Conservation (phyloP, 2,797 vertebrate species). For the Crenichthys baileyi region DNA sequence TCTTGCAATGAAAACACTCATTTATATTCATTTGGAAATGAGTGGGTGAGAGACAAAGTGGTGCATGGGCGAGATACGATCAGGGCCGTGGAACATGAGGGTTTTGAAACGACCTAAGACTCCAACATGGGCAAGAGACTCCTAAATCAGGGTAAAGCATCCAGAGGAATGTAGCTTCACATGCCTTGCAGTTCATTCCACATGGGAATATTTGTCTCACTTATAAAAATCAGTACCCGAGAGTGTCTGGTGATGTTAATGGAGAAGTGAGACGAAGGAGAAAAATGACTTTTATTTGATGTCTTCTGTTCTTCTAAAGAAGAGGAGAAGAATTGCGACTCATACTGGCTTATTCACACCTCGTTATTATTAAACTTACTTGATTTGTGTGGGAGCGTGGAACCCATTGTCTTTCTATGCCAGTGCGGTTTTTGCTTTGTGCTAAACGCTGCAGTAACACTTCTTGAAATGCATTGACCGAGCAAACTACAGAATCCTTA, state of each 20-base stretch:
- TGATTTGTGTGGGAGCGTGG: slow-evolving; percentile 44
- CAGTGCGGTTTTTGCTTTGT: slow-evolving; percentile 6
- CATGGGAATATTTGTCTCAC: slow-evolving; percentile 73
- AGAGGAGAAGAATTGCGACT: slow-evolving; percentile 43
- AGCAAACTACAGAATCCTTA: slow-evolving; percentile 31
- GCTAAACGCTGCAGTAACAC: slow-evolving; percentile 6
- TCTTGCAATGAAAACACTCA: slow-evolving; percentile 82
- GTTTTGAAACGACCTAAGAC: slow-evolving; percentile 34
- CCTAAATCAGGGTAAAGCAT: slow-evolving; percentile 59
- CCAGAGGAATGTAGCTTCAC: slow-evolving; percentile 64
- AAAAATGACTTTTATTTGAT: slow-evolving; percentile 51
- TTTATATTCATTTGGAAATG: slow-evolving; percentile 81
- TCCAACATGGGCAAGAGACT: slow-evolving; percentile 38
- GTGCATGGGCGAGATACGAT: slow-evolving; percentile 67
- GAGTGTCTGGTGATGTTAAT: slow-evolving; percentile 66
- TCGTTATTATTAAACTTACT: slow-evolving; percentile 39
- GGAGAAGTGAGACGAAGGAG: slow-evolving; percentile 44
- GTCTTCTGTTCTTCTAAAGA: slow-evolving; percentile 42
- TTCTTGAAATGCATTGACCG: slow-evolving; percentile 18
- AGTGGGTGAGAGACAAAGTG: slow-evolving; percentile 70
- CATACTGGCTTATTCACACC: slow-evolving; percentile 36
- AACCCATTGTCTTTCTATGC: slow-evolving; percentile 29
- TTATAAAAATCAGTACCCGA: slow-evolving; percentile 48
- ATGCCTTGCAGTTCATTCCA: slow-evolving; percentile 65
- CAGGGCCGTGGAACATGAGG: slow-evolving; percentile 38